Base-by-base conservation (phyloP, 1,140 invertebrate genomes). In the Drosophila erecta region DNA sequence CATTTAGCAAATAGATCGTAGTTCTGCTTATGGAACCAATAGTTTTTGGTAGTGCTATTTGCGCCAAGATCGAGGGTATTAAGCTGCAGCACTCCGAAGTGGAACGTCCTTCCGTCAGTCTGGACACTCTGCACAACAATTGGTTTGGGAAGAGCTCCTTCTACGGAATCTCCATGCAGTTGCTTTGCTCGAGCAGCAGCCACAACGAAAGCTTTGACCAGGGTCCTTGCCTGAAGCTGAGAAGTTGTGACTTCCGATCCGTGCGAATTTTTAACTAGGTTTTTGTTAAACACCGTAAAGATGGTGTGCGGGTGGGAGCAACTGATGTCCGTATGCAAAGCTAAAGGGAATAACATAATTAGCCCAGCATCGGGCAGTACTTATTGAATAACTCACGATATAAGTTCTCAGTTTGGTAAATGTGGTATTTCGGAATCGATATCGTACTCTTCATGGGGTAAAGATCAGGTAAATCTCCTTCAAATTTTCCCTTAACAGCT, bases 51-150 rank as follows among this genome's bases (percentile, higher is more conserved):
- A n/a, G 94, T 10, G 33, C 94, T 92, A 27, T 56, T 87, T 3
- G 93, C 93, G 87, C 95, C 93, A 4, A 96, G 74, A 92, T 96
- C 93, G 17, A 97, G 92, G 2, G 96, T 97, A 85, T 98, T 98
- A n/a, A 98, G 92, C 92, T 98, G 97, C 70, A 96, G 95, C 38
- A 97, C 94, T 10, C 95, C 95, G 92, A 98, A 98, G 85, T 97
- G 95, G 83, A 96, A 97, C 7, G 93, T 90, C 60, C 94, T 93
- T 14, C 96, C 95, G 89, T 97, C 95, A 1, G 95, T 95, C 50
- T 97, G 96, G 66, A 98, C 93, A 85, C 95, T 95, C 85, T 98
- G 97, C 10, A 98, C 90, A 30, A 95, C 95, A 47, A 98, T 93
- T n/a, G 97, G 97, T 83, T 96, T 94, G 14, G 96, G 95, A 96